phyloP scores from a whole-genome alignment of 2,113 vertebrate species.

The Salvator merianae region DNA sequence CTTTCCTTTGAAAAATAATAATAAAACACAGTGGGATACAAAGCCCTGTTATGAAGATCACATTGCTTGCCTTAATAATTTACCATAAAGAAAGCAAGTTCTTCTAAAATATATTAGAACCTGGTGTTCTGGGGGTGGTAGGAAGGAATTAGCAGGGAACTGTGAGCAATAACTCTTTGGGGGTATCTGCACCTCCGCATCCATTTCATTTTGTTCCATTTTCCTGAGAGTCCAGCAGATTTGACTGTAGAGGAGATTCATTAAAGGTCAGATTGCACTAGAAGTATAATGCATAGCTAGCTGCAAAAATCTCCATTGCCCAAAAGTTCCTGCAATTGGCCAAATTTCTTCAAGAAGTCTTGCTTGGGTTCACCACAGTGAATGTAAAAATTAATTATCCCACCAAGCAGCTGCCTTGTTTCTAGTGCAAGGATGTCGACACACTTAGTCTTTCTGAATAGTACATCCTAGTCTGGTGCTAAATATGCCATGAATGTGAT shows the following conservation, averaged over 20 bases:
- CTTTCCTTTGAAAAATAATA: conserved; percentile 68
- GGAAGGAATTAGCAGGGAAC: conserved; percentile 73
- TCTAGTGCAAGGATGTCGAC: conserved; percentile 70
- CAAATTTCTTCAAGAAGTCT: conserved; percentile 71
- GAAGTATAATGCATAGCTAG: conserved; percentile 68
- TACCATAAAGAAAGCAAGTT: conserved; percentile 68
- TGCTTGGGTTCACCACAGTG: conserved; percentile 73
- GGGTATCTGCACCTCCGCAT: conserved; percentile 58
- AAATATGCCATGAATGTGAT: conserved; percentile 77
- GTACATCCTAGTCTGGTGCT: conserved; percentile 61
- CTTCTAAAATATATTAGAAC: conserved; percentile 66
- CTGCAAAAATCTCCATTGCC: conserved; percentile 68
- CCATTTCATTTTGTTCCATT: conserved; percentile 75
- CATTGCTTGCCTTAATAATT: conserved; percentile 68
- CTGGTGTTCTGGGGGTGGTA: conserved; percentile 57
- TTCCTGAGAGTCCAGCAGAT: conserved; percentile 70
- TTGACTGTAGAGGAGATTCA: conserved; percentile 69
- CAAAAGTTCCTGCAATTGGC: conserved; percentile 67
- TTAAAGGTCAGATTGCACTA: conserved; percentile 68
- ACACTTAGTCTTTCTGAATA: conserved; percentile 70
- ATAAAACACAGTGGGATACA: conserved; percentile 74
- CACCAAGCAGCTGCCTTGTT: conserved; percentile 61
- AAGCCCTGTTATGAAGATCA: conserved; percentile 65
- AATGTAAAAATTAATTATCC: conserved; percentile 82
- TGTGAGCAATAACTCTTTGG: conserved; percentile 67